A percentile compares a stretch with the other conserved stretches of the same genome.
phyloP scores from a whole-genome alignment of 2,113 vertebrate species.

The Axis porcinus region DNA sequence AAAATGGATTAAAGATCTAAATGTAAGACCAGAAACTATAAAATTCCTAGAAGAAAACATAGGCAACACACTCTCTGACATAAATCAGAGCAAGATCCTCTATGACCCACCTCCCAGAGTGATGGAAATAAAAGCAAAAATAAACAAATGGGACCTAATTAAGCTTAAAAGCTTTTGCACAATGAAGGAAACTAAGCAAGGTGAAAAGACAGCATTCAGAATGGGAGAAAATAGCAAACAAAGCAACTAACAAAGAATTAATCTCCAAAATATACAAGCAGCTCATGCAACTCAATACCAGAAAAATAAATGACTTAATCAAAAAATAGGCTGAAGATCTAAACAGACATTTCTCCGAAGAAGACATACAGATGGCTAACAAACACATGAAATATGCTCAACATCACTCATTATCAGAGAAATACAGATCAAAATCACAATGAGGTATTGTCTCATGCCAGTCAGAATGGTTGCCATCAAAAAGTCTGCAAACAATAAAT shows the following conservation, averaged over 20 bases:
- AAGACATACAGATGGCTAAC: neutral
- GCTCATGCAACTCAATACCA: neutral
- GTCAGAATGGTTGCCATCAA: neutral
- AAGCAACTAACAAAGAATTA: neutral
- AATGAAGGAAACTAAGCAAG: neutral
- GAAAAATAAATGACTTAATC: neutral
- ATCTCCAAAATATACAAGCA: neutral
- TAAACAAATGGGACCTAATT: neutral
- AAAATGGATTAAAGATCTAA: neutral
- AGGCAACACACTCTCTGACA: neutral
- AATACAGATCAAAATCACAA: neutral
- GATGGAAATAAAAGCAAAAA: neutral
- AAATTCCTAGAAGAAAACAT: neutral
- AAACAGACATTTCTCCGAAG: neutral
- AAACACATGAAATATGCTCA: neutral
- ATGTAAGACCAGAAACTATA: neutral
- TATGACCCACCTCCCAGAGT: neutral
- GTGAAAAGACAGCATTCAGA: neutral
- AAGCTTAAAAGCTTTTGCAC: neutral
- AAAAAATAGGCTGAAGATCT: neutral
- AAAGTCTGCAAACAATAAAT: neutral
- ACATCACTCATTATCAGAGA: neutral
- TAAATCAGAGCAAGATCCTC: neutral
- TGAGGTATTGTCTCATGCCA: fast-evolving
- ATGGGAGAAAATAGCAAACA: neutral